A percentile compares a stretch with the other conserved stretches of the same genome.
phyloP scores from a whole-genome alignment of 2,797 vertebrate genomes.

The Sibirionetta formosa region DNA sequence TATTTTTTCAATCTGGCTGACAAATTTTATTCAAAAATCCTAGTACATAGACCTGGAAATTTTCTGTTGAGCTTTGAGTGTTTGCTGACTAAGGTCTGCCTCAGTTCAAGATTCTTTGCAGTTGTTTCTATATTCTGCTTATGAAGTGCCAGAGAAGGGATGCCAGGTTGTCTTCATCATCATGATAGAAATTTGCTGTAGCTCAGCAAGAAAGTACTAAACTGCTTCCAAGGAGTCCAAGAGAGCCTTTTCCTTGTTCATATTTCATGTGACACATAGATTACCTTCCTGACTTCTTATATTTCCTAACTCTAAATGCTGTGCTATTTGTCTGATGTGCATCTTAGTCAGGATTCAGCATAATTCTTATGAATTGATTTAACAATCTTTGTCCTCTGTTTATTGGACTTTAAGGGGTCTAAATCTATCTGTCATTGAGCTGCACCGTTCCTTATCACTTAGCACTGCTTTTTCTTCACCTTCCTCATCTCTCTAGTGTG shows the following conservation, averaged over 20 bases:
- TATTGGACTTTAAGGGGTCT: slow-evolving; percentile 4
- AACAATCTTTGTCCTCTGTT: slow-evolving; percentile 16
- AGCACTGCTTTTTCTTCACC: background rate
- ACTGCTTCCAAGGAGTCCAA: background rate
- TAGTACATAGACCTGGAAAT: background rate
- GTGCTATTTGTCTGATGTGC: background rate
- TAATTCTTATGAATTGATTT: slow-evolving; percentile 52
- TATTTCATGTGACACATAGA: slow-evolving; percentile 48
- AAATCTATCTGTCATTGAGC: slow-evolving; percentile 28
- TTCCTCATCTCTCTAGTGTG: background rate
- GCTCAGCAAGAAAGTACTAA: slow-evolving; percentile 43
- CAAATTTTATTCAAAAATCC: background rate
- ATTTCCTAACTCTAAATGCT: slow-evolving; percentile 39
- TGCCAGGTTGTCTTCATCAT: background rate
- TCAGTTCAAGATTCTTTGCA: background rate
- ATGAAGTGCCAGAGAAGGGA: background rate
- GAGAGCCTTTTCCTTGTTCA: background rate
- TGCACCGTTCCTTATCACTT: slow-evolving; percentile 12
- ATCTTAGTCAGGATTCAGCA: slow-evolving; percentile 38
- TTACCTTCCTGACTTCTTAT: slow-evolving; percentile 1
- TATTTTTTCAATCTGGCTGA: background rate
- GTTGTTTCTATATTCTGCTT: background rate
- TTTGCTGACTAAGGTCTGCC: background rate
- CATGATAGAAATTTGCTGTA: background rate
- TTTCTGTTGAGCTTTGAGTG: background rate